Evolutionary conservation across 2,888 invertebrate species (phyloP).

Genomic region (Melieria picta): DNA sequence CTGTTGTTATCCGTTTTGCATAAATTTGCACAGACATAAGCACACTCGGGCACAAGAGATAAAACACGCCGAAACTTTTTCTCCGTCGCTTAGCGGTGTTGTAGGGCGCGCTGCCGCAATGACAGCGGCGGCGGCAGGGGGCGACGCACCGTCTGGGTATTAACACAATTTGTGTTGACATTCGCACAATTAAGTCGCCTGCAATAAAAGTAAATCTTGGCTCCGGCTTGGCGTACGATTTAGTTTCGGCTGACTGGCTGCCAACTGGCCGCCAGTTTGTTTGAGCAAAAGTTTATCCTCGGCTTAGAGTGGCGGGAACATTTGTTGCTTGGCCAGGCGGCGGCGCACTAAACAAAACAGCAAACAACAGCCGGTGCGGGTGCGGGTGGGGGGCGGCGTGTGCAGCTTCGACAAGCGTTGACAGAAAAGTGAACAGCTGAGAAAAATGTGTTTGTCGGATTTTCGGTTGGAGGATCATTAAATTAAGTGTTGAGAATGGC

Average conservation of each 20-base stretch:
- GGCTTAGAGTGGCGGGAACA: constrained; percentile 33
- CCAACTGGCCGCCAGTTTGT: constrained; percentile 15
- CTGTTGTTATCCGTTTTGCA: constrained; percentile 32
- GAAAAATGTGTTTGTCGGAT: constrained; percentile 6
- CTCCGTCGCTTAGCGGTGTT: neutral
- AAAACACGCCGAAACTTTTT: constrained; percentile 13
- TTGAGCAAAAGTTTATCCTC: constrained; percentile 35
- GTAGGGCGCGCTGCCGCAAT: neutral
- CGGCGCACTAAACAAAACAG: constrained; percentile 13
- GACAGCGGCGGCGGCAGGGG: neutral
- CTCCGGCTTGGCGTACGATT: neutral
- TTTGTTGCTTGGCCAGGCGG: constrained; percentile 19
- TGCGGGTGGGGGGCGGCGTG: neutral
- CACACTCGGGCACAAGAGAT: constrained; percentile 13
- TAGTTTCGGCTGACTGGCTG: neutral
- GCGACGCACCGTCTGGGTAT: constrained; percentile 1
- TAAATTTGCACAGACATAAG: constrained; percentile 29
- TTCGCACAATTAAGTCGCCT: constrained; percentile 49
- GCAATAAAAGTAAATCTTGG: constrained; percentile 37
- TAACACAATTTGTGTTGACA: constrained; percentile 36
- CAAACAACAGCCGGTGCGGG: neutral
- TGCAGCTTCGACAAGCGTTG: neutral
- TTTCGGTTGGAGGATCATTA: constrained; percentile 22
- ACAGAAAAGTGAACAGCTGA: constrained; percentile 4
- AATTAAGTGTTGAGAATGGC: constrained; percentile 16